Base-by-base conservation (phyloP, 2,113 vertebrate species). In the Grammomys dolichurus region DNA sequence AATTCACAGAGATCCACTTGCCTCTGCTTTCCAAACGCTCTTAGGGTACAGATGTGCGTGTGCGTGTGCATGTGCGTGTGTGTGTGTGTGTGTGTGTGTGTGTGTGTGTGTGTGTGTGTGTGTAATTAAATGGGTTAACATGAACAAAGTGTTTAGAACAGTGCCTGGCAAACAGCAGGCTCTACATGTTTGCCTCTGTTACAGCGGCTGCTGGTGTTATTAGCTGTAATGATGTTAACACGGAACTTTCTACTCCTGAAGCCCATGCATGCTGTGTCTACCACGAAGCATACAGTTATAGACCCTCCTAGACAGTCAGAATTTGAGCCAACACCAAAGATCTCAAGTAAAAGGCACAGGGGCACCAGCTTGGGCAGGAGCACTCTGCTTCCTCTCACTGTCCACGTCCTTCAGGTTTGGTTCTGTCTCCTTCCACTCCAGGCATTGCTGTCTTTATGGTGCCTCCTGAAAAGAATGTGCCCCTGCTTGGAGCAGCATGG, bases 361-460 rank as follows among this genome's bases (percentile, higher is more conserved):
- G 5, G 36, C 36, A 14, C 80, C n/a, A 54, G 20, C 36, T 1
- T 60, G 54, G 80, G 20, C 80, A 60, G 22, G 40, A 13, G 3
- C 22, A 16, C 5, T 58, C 54, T 60, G 69, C 84, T 67, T 81
- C 88, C 46, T 90, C 93, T 78, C 48, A 31, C 69, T 5, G 46
- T 92, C 81, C 76, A 48, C 92, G 78, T 75, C 67, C 36, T 82
- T 92, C 13, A 16, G 56, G 36, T 69, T 89, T 97, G 73, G 91
- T 56, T 70, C 63, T 48, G 48, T 80, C 91, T 80, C 4, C 82
- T 48, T 26, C 40, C 16, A 19, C 82, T 65, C 82, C 60, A 46
- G 14, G 4, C 43, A 2, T 87, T n/a, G 77, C 73, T 93, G 75
- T 89, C 78, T 93, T 94, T 69, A 82, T 80, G 88, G 63, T 92